A percentile compares a stretch with the other conserved stretches of the same genome.
Evolutionary conservation across 1,140 invertebrate species (phyloP).

Genomic region (Lordiphosa clarofinis): DNA sequence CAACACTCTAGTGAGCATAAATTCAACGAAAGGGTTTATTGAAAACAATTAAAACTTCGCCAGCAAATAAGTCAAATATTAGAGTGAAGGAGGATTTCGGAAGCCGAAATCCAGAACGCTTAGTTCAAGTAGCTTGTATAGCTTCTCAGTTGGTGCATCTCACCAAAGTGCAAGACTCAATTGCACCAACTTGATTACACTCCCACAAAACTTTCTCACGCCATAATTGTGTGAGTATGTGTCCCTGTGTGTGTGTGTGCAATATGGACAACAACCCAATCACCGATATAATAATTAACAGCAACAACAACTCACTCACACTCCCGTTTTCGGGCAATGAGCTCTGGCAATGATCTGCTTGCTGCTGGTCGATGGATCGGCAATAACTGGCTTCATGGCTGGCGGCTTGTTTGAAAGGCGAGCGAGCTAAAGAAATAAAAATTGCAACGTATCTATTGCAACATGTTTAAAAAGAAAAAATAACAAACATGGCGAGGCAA

Average conservation of each 20-base stretch:
- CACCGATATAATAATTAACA: slow-evolving; percentile 75
- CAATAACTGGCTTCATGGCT: slow-evolving; percentile 53
- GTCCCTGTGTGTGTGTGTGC: slow-evolving; percentile 6
- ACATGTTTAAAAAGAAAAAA: slow-evolving; percentile 36
- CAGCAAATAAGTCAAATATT: no score
- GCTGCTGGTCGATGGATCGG: slow-evolving; percentile 13
- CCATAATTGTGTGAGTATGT: slow-evolving; percentile 37
- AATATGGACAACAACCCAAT: slow-evolving; percentile 58
- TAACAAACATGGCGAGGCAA: slow-evolving; percentile 15
- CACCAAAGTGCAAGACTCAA: not conserved
- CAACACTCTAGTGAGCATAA: no score
- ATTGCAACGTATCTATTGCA: slow-evolving; percentile 55
- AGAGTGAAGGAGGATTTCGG: no score
- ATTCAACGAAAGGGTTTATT: no score
- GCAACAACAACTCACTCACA: slow-evolving; percentile 21
- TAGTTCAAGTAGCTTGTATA: no score
- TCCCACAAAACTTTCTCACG: slow-evolving; percentile 64
- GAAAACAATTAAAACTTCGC: no score
- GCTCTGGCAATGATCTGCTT: slow-evolving; percentile 39
- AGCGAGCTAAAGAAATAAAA: slow-evolving; percentile 31
- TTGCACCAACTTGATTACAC: slow-evolving; percentile 7
- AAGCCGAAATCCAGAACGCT: no score
- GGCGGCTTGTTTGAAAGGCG: slow-evolving; percentile 41
- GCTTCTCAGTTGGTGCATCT: no score
- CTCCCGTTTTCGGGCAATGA: slow-evolving; percentile 56